phyloP scores from a whole-genome alignment of 2,797 vertebrate genomes.

The Acropternis orthonyx region DNA sequence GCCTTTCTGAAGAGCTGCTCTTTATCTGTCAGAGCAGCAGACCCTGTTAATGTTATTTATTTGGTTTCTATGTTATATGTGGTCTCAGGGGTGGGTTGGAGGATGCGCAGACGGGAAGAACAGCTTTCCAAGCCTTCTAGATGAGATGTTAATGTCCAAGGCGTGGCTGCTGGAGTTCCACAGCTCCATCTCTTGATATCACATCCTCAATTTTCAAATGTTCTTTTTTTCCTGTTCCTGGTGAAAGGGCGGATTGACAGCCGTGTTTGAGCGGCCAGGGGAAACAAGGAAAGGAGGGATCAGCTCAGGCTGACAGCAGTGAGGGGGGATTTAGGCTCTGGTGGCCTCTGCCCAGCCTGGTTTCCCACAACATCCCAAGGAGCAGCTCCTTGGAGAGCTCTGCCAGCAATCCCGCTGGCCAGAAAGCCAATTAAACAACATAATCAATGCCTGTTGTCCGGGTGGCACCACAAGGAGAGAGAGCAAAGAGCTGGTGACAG shows the following conservation, averaged over 20 bases:
- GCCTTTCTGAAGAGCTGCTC: constrained; percentile 25
- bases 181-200: background rate
- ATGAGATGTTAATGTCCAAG: background rate
- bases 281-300: background rate
- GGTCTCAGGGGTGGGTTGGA: background rate
- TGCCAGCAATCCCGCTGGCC: background rate
- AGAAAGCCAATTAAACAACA: background rate
- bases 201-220: too few relatives aligned
- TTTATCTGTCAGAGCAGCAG: constrained; percentile 4
- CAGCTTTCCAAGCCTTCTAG: background rate
- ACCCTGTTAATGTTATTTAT: background rate
- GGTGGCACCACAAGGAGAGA: background rate
- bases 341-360: background rate
- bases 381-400: background rate
- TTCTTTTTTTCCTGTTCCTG: background rate
- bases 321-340: background rate
- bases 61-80: background rate
- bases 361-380: background rate
- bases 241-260: background rate
- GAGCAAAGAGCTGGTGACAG: background rate
- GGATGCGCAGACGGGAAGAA: background rate
- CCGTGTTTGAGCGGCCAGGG: background rate
- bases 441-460: background rate
- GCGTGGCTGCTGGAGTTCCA: background rate
- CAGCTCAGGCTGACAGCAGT: background rate